These are phyloP conservation scores for Drosophila kanapiae DNA, from an alignment of 1,140 invertebrate species.

Conservation along the genomic window DNA sequence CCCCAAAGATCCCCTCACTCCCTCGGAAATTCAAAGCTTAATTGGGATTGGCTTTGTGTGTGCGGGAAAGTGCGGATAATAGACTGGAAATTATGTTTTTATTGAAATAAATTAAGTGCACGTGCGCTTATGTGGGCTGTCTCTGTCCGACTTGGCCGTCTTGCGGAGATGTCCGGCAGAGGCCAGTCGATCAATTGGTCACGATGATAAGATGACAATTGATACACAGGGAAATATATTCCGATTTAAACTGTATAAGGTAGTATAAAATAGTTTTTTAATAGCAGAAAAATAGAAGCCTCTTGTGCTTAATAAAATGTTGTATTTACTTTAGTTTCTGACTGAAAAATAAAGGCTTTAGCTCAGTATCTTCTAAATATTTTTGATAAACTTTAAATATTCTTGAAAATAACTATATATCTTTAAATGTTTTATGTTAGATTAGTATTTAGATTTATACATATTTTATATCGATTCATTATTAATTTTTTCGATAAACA, in stretches of 20 bases:
- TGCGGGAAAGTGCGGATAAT: conserved; percentile 67
- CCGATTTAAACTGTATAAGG: neutral
- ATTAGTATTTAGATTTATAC: no score
- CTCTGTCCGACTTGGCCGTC: conserved; percentile 3
- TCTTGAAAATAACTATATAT: no score
- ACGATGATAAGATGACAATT: conserved; percentile 49
- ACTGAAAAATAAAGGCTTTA: neutral
- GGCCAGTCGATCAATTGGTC: conserved; percentile 45
- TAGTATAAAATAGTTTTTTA: no score
- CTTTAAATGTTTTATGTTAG: no score
- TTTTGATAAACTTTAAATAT: no score
- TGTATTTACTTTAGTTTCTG: neutral
- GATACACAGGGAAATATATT: neutral
- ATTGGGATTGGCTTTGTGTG: conserved; percentile 64
- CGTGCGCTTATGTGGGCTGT: conserved; percentile 73
- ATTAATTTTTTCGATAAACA: no score
- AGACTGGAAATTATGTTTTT: conserved; percentile 80
- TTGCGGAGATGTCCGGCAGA: neutral
- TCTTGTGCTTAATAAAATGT: neutral
- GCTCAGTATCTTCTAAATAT: neutral
- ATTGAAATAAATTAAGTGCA: conserved; percentile 83
- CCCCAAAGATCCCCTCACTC: neutral
- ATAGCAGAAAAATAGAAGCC: no score
- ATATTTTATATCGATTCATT: no score
- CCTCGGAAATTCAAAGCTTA: conserved; percentile 47